Base-by-base conservation (phyloP, 2,888 invertebrate genomes). In the Podotricha telesiphe region DNA sequence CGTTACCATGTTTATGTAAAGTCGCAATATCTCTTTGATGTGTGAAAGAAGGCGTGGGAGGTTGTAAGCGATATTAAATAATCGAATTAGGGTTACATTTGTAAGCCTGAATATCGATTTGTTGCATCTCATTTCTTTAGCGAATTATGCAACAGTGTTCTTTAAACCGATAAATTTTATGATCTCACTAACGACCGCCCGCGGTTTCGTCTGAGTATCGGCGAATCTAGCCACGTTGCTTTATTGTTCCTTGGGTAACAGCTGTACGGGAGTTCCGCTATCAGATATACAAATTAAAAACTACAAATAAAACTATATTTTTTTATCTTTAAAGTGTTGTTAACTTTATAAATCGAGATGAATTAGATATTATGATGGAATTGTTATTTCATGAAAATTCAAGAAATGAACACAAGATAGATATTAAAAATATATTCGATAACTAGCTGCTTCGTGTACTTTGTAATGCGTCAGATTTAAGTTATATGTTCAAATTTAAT, bases 1-100 rank as follows among this genome's bases (percentile, higher is more conserved):
- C 56, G 68, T 68, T 55, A 71, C 67, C 70, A 69, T 74, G 74
- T 76, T 75, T 75, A 74, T 71, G 73, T 72, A 70, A 73, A 74
- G 65, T 48, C 70, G 62, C 71, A 28, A 67, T 70, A 66, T 62
- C 71, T 68, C 73, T 75, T 73, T 76, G 82, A 86, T 83, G 81
- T 82, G 82, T 82, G 86, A 85, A 85, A 86, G 80, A 70, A 73
- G 56, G 84, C 83, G 89, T 88, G 87, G 88, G 88, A 82, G 84
- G 82, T 81, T 82, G 81, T 81, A 85, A 89, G 86, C 85, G 88
- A 86, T 87, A 87, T 89, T 89, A 87, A 88, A 89, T 91, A 91
- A 89, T 86, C 82, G 83, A 81, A 86, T 87, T 86, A 84, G 80
- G 76, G 83, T 84, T 81, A 87, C 85, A 87, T 86, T 86, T 85